These are phyloP conservation scores for Drosophila seclusa DNA, from an alignment of 2,888 invertebrate genomes.

Conservation along the genomic window DNA sequence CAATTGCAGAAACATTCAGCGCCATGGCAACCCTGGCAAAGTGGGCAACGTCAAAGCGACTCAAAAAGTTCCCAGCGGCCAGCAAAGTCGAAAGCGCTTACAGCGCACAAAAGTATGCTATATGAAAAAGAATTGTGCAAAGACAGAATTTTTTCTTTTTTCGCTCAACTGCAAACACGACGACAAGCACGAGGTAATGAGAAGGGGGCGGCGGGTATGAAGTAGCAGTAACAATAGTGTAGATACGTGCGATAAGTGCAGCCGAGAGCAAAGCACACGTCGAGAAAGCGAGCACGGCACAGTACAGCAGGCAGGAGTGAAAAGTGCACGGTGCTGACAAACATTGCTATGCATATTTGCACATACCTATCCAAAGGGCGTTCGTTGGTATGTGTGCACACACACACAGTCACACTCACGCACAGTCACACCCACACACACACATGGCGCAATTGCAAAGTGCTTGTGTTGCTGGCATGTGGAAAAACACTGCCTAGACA, in stretches of 20 bases:
- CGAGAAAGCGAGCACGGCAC: conserved; percentile 32
- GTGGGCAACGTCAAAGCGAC: conserved; percentile 9
- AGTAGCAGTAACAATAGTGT: conserved; percentile 54
- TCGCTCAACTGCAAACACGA: conserved; percentile 44
- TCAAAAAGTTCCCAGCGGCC: conserved; percentile 27
- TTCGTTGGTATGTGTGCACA: conserved; percentile 1
- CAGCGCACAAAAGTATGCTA: conserved; percentile 62
- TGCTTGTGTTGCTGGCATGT: conserved; percentile 58
- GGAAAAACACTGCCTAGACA: conserved; percentile 63
- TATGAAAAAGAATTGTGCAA: conserved; percentile 39
- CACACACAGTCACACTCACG: background rate
- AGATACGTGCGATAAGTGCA: conserved; percentile 64
- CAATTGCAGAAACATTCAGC: conserved; percentile 9
- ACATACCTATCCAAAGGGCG: conserved; percentile 11
- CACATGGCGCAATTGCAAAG: conserved; percentile 35
- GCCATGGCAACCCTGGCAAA: conserved; percentile 53
- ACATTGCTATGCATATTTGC: conserved; percentile 26
- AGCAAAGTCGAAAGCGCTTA: conserved; percentile 18
- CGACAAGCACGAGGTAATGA: conserved; percentile 8
- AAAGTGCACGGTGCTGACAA: conserved; percentile 35
- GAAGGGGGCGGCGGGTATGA: background rate
- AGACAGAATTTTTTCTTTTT: conserved; percentile 42
- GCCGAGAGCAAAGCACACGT: conserved; percentile 42
- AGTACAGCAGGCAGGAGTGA: conserved; percentile 25
- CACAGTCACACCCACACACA: conserved; percentile 1